A percentile compares a stretch with the other conserved stretches of the same genome.
These are phyloP conservation scores for Baccha elongata DNA, from an alignment of 2,888 invertebrate genomes.

Conservation along the genomic window DNA sequence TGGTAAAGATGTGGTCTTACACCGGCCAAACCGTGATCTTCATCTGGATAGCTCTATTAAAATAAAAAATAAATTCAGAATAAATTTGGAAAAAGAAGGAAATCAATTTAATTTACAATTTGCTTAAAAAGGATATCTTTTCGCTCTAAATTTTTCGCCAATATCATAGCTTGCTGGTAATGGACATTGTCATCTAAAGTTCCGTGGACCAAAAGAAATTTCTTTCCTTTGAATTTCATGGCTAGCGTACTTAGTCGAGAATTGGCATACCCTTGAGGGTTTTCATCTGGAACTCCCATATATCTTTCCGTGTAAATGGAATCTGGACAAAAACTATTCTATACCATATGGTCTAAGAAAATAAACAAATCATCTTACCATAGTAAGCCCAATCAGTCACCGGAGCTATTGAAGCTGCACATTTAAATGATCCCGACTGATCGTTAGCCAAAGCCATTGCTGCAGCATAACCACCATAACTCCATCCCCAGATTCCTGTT, in stretches of 20 bases:
- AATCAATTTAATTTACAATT: slow-evolving; percentile 87
- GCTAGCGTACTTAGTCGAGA: slow-evolving; percentile 90
- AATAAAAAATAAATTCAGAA: slow-evolving; percentile 2
- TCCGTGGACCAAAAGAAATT: slow-evolving; percentile 96
- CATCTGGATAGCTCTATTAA: slow-evolving; percentile 94
- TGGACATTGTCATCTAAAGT: slow-evolving; percentile 98
- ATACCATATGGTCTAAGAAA: too few relatives aligned
- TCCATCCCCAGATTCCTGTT: slow-evolving; percentile 99
- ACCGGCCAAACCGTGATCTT: slow-evolving; percentile 92
- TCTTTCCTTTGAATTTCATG: slow-evolving; percentile 87
- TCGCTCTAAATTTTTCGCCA: slow-evolving; percentile 92
- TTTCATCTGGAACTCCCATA: slow-evolving; percentile 93
- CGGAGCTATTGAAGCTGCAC: slow-evolving; percentile 97
- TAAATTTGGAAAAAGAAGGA: too few relatives aligned
- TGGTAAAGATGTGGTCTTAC: slow-evolving; percentile 95
- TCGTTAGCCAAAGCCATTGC: slow-evolving; percentile 93
- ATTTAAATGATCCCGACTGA: slow-evolving; percentile 89
- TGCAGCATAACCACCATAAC: slow-evolving; percentile 97
- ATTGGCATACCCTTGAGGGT: slow-evolving; percentile 88
- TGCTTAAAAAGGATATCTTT: slow-evolving; percentile 94
- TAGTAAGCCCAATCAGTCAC: slow-evolving; percentile 98
- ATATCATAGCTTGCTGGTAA: slow-evolving; percentile 97
- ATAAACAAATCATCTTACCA: slow-evolving; percentile 88
- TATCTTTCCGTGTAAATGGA: slow-evolving; percentile 98
- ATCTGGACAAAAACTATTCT: slow-evolving; percentile 84